Evolutionary conservation across 1,140 invertebrate species (phyloP).

Genomic region (Lasioglossum albipes): DNA sequence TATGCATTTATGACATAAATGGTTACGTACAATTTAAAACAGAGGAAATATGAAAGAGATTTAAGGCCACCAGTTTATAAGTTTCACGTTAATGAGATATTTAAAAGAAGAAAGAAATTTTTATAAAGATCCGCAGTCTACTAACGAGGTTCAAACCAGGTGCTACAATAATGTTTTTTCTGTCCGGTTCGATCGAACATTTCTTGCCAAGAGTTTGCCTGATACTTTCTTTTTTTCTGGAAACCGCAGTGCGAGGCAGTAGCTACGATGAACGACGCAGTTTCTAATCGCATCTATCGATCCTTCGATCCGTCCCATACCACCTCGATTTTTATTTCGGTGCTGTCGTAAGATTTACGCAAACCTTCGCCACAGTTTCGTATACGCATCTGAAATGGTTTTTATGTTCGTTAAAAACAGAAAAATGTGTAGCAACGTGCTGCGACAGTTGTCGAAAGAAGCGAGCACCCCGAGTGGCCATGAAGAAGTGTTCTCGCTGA

Average conservation of each 20-base stretch:
- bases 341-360: neutral
- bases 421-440: neutral
- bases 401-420: no score
- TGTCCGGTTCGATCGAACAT: no score
- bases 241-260: constrained; percentile 28
- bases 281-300: constrained; percentile 28
- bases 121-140: no score
- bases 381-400: neutral
- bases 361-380: neutral
- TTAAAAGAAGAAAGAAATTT: no score
- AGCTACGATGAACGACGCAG: constrained; percentile 31
- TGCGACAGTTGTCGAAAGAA: neutral
- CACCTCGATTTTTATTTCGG: neutral
- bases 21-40: no score
- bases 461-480: neutral
- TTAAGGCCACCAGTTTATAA: no score
- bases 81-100: no score
- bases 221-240: neutral
- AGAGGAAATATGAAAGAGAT: no score
- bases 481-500: constrained; percentile 40
- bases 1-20: no score
- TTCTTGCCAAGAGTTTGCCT: no score
- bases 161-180: no score
- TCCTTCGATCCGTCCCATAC: constrained; percentile 9
- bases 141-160: no score